Percentiles rank a stretch among this genome's conserved stretches.
These are phyloP conservation scores for Rousettus leschenaultii DNA, from an alignment of 2,113 vertebrate genomes.

Conservation along the genomic window DNA sequence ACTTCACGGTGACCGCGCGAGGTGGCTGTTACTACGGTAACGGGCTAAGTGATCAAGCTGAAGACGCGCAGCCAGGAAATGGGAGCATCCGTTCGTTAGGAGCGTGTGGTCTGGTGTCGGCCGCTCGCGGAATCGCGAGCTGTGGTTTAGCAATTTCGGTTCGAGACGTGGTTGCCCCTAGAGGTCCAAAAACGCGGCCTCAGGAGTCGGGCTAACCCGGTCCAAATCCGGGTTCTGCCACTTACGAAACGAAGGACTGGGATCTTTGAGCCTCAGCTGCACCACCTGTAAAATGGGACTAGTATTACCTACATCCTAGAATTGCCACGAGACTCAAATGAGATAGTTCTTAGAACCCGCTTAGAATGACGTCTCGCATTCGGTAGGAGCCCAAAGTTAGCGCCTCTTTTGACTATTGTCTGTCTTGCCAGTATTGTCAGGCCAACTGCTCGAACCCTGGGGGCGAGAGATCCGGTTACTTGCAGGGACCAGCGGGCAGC, in stretches of 20 bases:
- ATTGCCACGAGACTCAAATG: neutral
- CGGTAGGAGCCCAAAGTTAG: neutral
- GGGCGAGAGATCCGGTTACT: accelerated
- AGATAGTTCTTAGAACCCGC: neutral
- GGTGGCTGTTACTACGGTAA: accelerated
- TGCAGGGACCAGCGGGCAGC: neutral
- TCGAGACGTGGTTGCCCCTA: neutral
- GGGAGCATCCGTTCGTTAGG: neutral
- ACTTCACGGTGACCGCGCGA: neutral
- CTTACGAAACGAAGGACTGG: neutral
- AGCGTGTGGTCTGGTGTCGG: neutral
- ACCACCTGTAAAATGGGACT: neutral
- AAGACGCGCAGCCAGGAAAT: neutral
- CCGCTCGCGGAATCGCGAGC: neutral
- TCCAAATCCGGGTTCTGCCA: neutral
- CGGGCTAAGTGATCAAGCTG: too few species aligned
- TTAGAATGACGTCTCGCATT: neutral
- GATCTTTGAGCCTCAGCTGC: neutral
- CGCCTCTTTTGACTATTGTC: neutral
- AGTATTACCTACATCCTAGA: neutral
- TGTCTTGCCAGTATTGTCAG: neutral
- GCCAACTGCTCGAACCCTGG: accelerated
- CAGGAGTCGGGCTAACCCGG: neutral
- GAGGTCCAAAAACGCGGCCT: neutral
- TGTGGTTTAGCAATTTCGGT: neutral